Evolutionary conservation across 1,140 invertebrate genomes (phyloP), one percentile per base, ranked within the genome.

Genomic region (Myzus persicae): DNA sequence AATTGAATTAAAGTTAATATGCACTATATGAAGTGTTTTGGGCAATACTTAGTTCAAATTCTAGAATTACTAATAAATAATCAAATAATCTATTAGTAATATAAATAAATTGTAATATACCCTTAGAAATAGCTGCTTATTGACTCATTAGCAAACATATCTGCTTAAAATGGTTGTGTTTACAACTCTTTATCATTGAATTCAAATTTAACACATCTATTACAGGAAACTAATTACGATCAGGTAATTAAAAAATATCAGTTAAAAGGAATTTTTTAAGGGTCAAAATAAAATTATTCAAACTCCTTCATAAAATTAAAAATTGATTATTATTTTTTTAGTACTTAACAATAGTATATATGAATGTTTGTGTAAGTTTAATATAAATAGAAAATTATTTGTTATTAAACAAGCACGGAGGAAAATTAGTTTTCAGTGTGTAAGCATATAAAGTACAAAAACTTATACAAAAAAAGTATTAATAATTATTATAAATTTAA

Each of bases 391-490:
- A 84, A 84, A 84, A 85, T 40, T 93, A 84, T n/a, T 67, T 91
- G 76, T 93, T 91, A 81, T 91, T 84, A 82, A 92, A 92, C 91
- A 81, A 92, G 67, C 44, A 82, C 9, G 36, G 22, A 93, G 81
- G 81, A 84, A 93, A 38, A 85, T 93, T 93, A 93, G 81, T 93
- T 84, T 51, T 93, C 36, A 54, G 36, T 51, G 81, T 46, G n/a
- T 93, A 93, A 84, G 81, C n/a, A 82, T 51, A 93, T 51, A 6
- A 46, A 93, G 22, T 93, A 93, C 36, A 93, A 93, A 93, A 93
- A 40, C 81, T 93, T 93, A 51, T 93, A 93, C 91, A 93, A 26
- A 85, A 93, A 93, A 93, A 84, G 91, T 93, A 93, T 93, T 93
- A 93, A 85, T 93, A 93, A 93, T 84, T 48, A 92, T 81, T 92